Percentiles rank a stretch among this genome's conserved stretches.
These are phyloP conservation scores for Hipparchia sbordonii DNA, from an alignment of 2,888 invertebrate genomes.

Conservation along the genomic window DNA sequence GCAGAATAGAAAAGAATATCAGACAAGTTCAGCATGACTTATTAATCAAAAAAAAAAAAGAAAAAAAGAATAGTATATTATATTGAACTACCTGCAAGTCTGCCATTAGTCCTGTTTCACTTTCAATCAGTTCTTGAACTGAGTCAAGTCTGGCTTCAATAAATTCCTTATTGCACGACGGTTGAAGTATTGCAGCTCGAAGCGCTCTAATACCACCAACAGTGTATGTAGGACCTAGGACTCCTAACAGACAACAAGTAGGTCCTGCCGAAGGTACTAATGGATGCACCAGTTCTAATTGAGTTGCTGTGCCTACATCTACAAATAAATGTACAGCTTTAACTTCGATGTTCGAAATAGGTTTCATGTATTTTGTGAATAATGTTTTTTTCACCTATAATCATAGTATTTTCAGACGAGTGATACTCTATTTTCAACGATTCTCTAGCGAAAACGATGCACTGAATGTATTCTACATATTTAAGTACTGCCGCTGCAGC, in stretches of 20 bases:
- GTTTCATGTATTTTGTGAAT: not conserved
- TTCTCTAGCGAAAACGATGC: conserved; percentile 87
- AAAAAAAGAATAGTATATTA: not conserved
- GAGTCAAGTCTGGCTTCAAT: conserved; percentile 89
- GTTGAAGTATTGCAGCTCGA: conserved; percentile 91
- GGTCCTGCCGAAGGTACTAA: conserved; percentile 72
- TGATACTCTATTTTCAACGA: conserved; percentile 92
- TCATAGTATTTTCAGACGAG: conserved; percentile 90
- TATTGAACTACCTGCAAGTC: conserved; percentile 82
- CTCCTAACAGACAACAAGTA: conserved; percentile 72
- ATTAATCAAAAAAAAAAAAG: too few species aligned
- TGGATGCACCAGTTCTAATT: conserved; percentile 87
- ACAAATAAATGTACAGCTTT: conserved; percentile 19
- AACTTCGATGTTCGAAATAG: not conserved
- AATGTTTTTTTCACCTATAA: conserved; percentile 86
- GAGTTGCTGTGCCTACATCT: conserved; percentile 92
- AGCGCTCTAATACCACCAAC: conserved; percentile 89
- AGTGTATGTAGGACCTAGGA: conserved; percentile 71
- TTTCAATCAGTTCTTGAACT: conserved; percentile 88
- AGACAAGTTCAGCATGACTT: too few species aligned
- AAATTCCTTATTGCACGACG: conserved; percentile 85
- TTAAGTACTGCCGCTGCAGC: conserved; percentile 92
- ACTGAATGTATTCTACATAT: conserved; percentile 91
- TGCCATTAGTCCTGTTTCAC: conserved; percentile 84
- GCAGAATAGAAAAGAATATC: too few species aligned